These are phyloP conservation scores for Antedon mediterranea DNA, from an alignment of 53 echinoderm and acorn worm species.

Conservation along the genomic window DNA sequence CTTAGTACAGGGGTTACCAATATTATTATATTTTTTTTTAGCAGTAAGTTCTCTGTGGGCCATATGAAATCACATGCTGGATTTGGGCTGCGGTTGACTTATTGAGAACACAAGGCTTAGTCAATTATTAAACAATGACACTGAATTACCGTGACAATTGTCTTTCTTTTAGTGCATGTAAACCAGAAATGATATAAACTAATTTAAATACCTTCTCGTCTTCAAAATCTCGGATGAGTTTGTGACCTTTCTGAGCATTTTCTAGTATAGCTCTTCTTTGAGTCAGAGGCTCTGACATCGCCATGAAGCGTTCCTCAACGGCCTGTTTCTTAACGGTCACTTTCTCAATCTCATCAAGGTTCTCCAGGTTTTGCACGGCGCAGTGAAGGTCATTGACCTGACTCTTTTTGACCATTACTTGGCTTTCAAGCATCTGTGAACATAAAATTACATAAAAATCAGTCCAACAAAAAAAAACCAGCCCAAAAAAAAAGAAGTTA, in stretches of 20 bases:
- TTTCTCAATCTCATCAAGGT: conserved; percentile 78
- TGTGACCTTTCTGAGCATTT: conserved; percentile 61
- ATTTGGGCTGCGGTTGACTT: no score
- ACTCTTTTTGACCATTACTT: conserved; percentile 75
- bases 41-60: no score
- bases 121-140: no score
- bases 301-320: conserved; percentile 66
- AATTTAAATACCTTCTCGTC: conserved; percentile 68
- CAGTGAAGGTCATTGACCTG: conserved; percentile 78
- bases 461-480: no score
- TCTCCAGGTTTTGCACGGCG: conserved; percentile 53
- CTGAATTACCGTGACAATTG: no score
- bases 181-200: not conserved
- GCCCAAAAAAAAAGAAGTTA: no score
- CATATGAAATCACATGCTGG: no score
- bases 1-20: no score
- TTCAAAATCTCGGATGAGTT: conserved; percentile 87
- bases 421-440: conserved; percentile 73
- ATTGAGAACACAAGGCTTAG: no score
- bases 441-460: not conserved
- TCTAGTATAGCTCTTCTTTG: conserved; percentile 68
- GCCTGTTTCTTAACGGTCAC: conserved; percentile 85
- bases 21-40: no score
- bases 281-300: conserved; percentile 75
- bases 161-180: no score